Percentiles rank a stretch among this genome's conserved stretches.
phyloP scores from a whole-genome alignment of 1,140 invertebrate genomes.

The Drosophila nasuta region DNA sequence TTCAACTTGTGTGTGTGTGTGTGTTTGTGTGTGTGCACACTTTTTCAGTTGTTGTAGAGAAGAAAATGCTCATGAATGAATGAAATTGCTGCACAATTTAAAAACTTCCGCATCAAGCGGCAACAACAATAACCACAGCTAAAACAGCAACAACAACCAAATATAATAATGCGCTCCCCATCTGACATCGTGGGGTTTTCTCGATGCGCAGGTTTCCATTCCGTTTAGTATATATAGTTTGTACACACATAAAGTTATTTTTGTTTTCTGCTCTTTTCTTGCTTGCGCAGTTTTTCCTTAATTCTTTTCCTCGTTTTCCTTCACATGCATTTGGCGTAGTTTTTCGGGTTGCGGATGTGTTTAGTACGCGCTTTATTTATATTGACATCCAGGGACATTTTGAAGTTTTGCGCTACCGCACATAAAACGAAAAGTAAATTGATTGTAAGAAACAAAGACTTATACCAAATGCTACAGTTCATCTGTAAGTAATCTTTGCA shows the following conservation, averaged over 20 bases:
- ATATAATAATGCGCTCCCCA: constrained; percentile 43
- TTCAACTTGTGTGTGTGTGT: background rate
- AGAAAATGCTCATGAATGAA: constrained; percentile 63
- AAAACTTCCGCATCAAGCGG: constrained; percentile 70
- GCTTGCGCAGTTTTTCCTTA: background rate
- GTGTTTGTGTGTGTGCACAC: background rate
- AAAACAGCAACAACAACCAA: constrained; percentile 33
- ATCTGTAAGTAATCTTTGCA: background rate
- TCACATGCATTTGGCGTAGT: constrained; percentile 16
- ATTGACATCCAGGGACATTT: constrained; percentile 46
- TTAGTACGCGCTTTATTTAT: constrained; percentile 54
- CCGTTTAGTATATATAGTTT: constrained; percentile 15
- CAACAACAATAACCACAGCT: constrained; percentile 51
- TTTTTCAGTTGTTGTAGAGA: constrained; percentile 15
- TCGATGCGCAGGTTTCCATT: constrained; percentile 31
- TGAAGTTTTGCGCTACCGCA: constrained; percentile 17
- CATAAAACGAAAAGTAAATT: constrained; percentile 24
- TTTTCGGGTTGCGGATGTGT: constrained; percentile 43
- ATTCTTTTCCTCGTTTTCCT: constrained; percentile 11
- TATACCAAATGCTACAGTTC: background rate
- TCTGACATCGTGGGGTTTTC: constrained; percentile 22
- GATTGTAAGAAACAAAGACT: constrained; percentile 7
- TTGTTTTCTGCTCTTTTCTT: constrained; percentile 19
- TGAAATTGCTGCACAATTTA: constrained; percentile 73
- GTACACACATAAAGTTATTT: constrained; percentile 15